A percentile compares a stretch with the other conserved stretches of the same genome.
Conservation (phyloP, 37 sponge, comb jelly and placozoan genomes). For the Halisarca cf. caerulea region DNA sequence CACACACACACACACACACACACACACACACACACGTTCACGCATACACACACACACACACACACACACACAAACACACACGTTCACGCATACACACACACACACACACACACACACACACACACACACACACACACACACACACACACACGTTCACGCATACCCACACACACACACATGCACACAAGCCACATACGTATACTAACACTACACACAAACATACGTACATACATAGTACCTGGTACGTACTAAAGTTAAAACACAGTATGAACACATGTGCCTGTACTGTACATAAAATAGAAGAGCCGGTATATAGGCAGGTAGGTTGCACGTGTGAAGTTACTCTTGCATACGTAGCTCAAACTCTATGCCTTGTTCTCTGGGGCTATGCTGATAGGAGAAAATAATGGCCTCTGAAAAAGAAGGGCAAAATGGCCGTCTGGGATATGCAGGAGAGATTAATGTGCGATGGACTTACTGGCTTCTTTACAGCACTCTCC, state of each 20-base stretch:
- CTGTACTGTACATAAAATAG: no score
- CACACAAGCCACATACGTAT: neutral
- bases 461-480: no score
- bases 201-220: no score
- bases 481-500: slow-evolving; percentile 78
- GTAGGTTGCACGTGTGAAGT: no score
- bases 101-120: slow-evolving; percentile 22
- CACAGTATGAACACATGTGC: neutral
- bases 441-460: no score
- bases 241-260: neutral
- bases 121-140: slow-evolving; percentile 25
- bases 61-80: slow-evolving; percentile 19
- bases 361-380: no score
- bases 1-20: slow-evolving; percentile 29
- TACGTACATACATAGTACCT: neutral
- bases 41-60: slow-evolving; percentile 15
- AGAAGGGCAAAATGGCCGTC: no score
- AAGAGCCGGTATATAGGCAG: no score
- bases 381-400: no score
- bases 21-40: slow-evolving; percentile 15
- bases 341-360: no score
- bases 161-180: slow-evolving; percentile 10
- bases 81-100: neutral
- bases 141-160: slow-evolving; percentile 6
- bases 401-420: no score